phyloP scores from a whole-genome alignment of 2,888 invertebrate genomes.

The Venusia cambrica region DNA sequence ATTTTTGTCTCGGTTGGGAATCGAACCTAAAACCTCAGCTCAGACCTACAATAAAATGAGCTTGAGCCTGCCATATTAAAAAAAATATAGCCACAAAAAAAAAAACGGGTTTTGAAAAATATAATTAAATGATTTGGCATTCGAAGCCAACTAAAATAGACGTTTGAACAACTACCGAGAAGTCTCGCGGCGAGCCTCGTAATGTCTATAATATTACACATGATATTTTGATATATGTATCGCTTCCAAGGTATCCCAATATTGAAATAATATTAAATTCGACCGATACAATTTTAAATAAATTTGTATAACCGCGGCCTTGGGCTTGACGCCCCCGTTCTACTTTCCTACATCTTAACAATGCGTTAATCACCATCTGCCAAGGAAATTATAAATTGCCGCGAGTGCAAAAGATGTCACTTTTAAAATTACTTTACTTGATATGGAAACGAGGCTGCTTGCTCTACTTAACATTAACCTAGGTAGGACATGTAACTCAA shows the following conservation, averaged over 20 bases:
- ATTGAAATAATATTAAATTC: slow-evolving; percentile 47
- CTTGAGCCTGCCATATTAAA: slow-evolving; percentile 9
- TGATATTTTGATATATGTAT: slow-evolving; percentile 43
- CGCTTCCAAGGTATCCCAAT: slow-evolving; percentile 47
- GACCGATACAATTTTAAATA: slow-evolving; percentile 57
- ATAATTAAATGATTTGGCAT: slow-evolving; percentile 6
- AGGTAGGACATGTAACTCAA: slow-evolving; percentile 19
- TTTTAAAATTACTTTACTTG: slow-evolving; percentile 9
- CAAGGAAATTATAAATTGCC: slow-evolving; percentile 39
- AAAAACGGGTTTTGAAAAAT: slow-evolving; percentile 4
- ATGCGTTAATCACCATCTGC: slow-evolving; percentile 65
- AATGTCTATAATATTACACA: slow-evolving; percentile 30
- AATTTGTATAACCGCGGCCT: slow-evolving; percentile 66
- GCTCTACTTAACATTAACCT: slow-evolving; percentile 17
- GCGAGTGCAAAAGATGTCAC: slow-evolving; percentile 33
- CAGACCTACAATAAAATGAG: too few species aligned
- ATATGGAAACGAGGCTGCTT: slow-evolving; percentile 5
- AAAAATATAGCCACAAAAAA: slow-evolving; percentile 9
- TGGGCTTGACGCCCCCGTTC: slow-evolving; percentile 72
- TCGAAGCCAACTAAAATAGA: slow-evolving; percentile 18
- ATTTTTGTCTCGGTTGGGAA: too few species aligned
- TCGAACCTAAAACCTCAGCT: too few species aligned
- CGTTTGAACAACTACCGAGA: slow-evolving; percentile 11
- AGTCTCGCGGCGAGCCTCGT: slow-evolving; percentile 25
- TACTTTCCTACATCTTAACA: slow-evolving; percentile 73